phyloP scores from a whole-genome alignment of 2,113 vertebrate species.

The Gymnocephalus cernua region DNA sequence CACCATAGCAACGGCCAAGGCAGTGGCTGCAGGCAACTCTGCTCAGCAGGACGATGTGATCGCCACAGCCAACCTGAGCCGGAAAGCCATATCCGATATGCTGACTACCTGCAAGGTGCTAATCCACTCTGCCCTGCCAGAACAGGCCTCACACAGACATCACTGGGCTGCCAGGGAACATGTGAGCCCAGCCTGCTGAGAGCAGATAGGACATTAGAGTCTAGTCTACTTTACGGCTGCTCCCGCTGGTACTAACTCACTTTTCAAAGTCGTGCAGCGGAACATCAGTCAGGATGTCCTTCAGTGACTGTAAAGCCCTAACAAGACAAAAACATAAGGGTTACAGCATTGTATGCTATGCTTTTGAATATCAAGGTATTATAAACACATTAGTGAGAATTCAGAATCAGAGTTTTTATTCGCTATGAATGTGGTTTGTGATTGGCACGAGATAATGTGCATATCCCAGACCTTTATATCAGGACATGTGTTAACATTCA shows the following conservation, averaged over 20 bases:
- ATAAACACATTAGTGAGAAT: background rate
- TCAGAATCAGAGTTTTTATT: background rate
- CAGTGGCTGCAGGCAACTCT: conserved; percentile 97
- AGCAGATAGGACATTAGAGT: conserved; percentile 53
- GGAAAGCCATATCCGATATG: conserved; percentile 97
- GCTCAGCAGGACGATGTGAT: conserved; percentile 98
- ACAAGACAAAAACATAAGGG: conserved; percentile 8
- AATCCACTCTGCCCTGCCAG: conserved; percentile 61
- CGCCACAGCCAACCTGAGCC: conserved; percentile 96
- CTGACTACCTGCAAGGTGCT: conserved; percentile 87
- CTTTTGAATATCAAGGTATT: conserved; percentile 12
- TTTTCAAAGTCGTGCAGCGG: conserved; percentile 63
- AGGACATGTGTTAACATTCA: background rate
- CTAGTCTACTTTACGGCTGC: conserved; percentile 34
- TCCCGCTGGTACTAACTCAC: conserved; percentile 55
- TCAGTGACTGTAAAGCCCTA: conserved; percentile 18
- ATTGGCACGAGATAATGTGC: background rate
- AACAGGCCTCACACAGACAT: conserved; percentile 56
- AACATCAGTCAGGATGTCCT: conserved; percentile 56
- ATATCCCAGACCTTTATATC: background rate
- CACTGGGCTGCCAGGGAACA: conserved; percentile 53
- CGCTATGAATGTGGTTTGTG: background rate
- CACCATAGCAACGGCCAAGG: conserved; percentile 97
- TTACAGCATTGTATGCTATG: background rate
- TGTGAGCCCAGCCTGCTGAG: conserved; percentile 56